Conservation (phyloP, 2,797 vertebrate genomes). For the Lepidocolaptes lacrymiger region DNA sequence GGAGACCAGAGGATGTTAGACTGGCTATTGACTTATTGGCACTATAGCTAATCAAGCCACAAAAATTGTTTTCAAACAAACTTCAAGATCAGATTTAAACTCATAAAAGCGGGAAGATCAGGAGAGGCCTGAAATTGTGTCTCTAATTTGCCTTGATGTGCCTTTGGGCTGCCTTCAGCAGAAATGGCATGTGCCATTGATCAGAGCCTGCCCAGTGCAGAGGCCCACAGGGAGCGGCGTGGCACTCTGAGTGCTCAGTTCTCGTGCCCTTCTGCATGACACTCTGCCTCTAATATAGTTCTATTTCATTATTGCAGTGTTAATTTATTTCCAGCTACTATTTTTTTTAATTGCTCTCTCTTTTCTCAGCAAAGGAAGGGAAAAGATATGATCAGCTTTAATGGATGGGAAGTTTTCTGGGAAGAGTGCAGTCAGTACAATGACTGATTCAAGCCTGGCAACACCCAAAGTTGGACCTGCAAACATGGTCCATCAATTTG, state of each 20-base stretch:
- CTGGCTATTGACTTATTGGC: not conserved
- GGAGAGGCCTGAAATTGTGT: not conserved
- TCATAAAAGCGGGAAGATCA: conserved; percentile 7
- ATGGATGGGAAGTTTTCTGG: not conserved
- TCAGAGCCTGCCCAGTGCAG: not conserved
- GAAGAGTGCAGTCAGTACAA: not conserved
- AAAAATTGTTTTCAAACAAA: conserved; percentile 15
- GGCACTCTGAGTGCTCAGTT: not conserved
- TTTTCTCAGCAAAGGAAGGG: not conserved
- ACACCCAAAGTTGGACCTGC: not conserved
- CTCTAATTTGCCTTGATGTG: not conserved
- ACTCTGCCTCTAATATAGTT: not conserved
- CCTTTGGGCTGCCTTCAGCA: conserved; percentile 26
- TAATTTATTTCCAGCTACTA: not conserved
- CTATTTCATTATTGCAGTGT: not conserved
- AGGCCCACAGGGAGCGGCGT: not conserved
- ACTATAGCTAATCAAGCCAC: not conserved
- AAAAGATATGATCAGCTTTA: not conserved
- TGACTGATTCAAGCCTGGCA: not conserved
- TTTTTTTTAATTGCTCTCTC: not conserved
- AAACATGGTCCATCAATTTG: not conserved
- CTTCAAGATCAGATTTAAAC: conserved; percentile 10
- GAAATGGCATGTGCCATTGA: conserved; percentile 1
- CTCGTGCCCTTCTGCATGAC: not conserved
- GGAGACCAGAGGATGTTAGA: not conserved